Base-by-base conservation (phyloP, 2,888 invertebrate species). In the Fissipunctia ypsillon region DNA sequence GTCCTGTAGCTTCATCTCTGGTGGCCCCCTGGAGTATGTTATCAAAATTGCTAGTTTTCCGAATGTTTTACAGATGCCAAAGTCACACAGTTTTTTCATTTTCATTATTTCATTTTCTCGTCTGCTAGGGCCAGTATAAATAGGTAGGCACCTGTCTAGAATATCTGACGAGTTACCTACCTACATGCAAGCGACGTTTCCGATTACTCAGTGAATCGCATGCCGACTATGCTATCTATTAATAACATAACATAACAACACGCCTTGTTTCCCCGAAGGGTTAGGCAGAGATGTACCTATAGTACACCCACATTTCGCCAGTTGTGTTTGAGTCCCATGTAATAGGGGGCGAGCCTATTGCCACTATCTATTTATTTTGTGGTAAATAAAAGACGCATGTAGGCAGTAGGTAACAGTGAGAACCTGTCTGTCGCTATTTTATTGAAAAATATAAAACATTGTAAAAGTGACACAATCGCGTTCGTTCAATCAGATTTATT, bases 181-280 rank as follows among this genome's bases (percentile, higher is more conserved):
- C n/a, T n/a, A 38, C 16, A 50, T 61, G 41, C 61, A 57, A 50
- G 43, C 19, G 61, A 71, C 48, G 12, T 71, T 78, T 63, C 72
- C 54, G 71, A 76, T 57, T 76, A 63, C 56, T 71, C 78, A 73
- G 48, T 73, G 35, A 28, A 25, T 43, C 45, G 52, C 54, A 38
- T 72, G 57, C 25, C 61, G 48, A 63, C 43, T 38, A 25, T 0
- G 7, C 2, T 50, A 50, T 16, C 19, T 16, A 31, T n/a, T n/a
- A n/a, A n/a, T n/a, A n/a, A n/a, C n/a, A n/a, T n/a, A n/a, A n/a
- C n/a, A n/a, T n/a, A n/a, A n/a, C n/a, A n/a, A n/a, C n/a, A n/a
- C n/a, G n/a, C n/a, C n/a, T n/a, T n/a, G n/a, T n/a, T n/a, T n/a
- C n/a, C n/a, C n/a, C n/a, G n/a, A n/a, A n/a, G n/a, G n/a, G n/a